These are phyloP conservation scores for Sipunculus nudus DNA, from an alignment of 2,888 invertebrate genomes.

Conservation along the genomic window DNA sequence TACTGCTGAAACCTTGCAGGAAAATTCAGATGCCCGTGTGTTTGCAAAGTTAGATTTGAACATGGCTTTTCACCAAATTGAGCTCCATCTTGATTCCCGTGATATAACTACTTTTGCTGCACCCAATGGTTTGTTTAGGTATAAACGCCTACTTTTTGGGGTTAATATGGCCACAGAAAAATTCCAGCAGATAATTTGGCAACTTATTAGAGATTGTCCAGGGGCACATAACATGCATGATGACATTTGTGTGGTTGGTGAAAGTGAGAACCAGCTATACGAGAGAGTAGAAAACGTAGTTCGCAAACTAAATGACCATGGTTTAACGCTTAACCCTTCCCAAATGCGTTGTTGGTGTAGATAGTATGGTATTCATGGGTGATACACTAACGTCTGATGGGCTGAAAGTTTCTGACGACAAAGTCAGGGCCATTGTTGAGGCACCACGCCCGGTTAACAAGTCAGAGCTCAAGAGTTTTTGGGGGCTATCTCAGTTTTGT, in stretches of 20 bases:
- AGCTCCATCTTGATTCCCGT: conserved; percentile 10
- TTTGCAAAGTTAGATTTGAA: conserved; percentile 19
- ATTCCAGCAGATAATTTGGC: conserved; percentile 14
- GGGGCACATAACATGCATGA: conserved; percentile 14
- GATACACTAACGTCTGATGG: conserved; percentile 17
- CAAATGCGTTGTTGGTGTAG: background rate
- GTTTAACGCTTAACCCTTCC: background rate
- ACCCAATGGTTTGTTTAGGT: conserved; percentile 10
- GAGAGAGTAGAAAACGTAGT: conserved; percentile 16
- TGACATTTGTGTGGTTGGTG: conserved; percentile 4
- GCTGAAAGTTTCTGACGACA: background rate
- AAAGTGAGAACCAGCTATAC: conserved; percentile 1
- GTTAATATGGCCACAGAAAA: conserved; percentile 19
- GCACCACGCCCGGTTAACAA: conserved; percentile 43
- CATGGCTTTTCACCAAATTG: conserved; percentile 20
- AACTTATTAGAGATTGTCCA: conserved; percentile 7
- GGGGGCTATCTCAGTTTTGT: conserved; percentile 37
- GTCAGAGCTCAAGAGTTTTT: conserved; percentile 42
- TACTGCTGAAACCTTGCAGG: conserved; percentile 17
- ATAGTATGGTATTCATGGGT: conserved; percentile 10
- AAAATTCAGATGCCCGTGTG: conserved; percentile 1
- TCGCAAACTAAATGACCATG: conserved; percentile 12
- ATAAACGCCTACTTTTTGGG: conserved; percentile 19
- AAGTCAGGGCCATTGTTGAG: conserved; percentile 16
- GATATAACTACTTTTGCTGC: conserved; percentile 22